A percentile compares a stretch with the other conserved stretches of the same genome.
phyloP scores from a whole-genome alignment of 1,140 invertebrate genomes.

The Caenorhabditis latens region DNA sequence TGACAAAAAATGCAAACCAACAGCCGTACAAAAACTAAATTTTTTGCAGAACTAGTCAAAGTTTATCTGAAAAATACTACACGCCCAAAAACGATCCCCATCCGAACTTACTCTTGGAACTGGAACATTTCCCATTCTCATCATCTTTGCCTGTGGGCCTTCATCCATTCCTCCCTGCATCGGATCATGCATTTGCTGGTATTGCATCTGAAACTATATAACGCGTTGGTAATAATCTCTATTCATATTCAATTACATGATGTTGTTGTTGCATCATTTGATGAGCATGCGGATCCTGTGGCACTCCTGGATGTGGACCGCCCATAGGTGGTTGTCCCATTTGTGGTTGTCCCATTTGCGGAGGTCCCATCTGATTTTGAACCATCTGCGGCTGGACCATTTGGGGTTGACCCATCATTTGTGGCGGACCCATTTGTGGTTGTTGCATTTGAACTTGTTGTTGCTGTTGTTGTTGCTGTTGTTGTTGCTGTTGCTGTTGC shows the following conservation, averaged over 20 bases:
- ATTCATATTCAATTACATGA: not conserved
- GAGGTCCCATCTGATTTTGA: conserved; percentile 3
- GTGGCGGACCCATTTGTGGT: conserved; percentile 14
- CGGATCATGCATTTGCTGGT: conserved; percentile 37
- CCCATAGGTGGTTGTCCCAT: conserved; percentile 43
- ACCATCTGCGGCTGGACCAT: conserved; percentile 27
- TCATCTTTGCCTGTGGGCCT: conserved; percentile 36
- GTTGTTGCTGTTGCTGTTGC: conserved; percentile 12
- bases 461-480: conserved; percentile 2
- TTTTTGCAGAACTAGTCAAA: no score
- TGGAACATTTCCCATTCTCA: conserved; percentile 38
- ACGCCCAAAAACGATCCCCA: no score
- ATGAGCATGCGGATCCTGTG: conserved; percentile 1
- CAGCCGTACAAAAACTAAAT: no score
- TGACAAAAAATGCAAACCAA: no score
- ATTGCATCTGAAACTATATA: conserved; percentile 19
- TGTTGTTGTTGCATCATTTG: conserved; percentile 45
- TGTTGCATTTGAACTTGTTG: conserved; percentile 32
- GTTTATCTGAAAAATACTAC: no score
- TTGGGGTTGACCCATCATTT: conserved; percentile 36
- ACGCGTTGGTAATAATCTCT: not conserved
- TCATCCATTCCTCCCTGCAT: conserved; percentile 50
- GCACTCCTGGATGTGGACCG: conserved; percentile 14
- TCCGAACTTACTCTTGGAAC: not conserved
- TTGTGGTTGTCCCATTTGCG: conserved; percentile 16